Evolutionary conservation across 37 sponge, comb jelly and placozoan genomes (phyloP).

Genomic region (Chondrosia reniformis): DNA sequence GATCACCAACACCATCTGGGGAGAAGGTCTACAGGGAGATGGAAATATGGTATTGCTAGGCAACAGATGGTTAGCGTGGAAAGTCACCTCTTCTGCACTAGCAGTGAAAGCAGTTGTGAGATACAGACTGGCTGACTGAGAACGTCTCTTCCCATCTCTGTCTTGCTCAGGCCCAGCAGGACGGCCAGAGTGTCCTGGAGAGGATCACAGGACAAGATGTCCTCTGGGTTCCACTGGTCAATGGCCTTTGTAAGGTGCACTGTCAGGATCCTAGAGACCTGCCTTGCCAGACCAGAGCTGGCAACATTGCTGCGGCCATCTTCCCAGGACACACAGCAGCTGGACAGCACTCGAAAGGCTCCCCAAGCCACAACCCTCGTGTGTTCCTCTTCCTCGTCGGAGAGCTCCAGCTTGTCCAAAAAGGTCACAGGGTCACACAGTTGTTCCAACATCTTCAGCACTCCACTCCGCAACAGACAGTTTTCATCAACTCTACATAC

Average conservation of each 20-base stretch:
- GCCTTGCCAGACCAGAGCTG: conserved; percentile 77
- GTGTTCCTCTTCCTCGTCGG: conserved; percentile 35
- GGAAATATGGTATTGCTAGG: neutral
- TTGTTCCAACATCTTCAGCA: conserved; percentile 80
- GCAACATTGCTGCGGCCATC: conserved; percentile 23
- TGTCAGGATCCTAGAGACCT: conserved; percentile 82
- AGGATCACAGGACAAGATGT: conserved; percentile 75
- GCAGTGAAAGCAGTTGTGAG: conserved; percentile 81
- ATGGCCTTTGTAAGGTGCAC: conserved; percentile 88
- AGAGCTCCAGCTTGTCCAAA: conserved; percentile 15
- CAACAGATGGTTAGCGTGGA: neutral
- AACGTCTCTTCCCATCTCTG: conserved; percentile 79
- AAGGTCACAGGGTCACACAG: conserved; percentile 54
- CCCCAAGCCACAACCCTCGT: conserved; percentile 83
- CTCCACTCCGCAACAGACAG: conserved; percentile 79
- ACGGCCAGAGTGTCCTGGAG: conserved; percentile 90
- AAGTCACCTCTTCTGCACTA: conserved; percentile 75
- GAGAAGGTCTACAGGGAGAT: conserved; percentile 66
- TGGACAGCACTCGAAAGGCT: conserved; percentile 82
- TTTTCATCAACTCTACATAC: conserved; percentile 65
- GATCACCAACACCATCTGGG: conserved; percentile 85
- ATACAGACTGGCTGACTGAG: conserved; percentile 88
- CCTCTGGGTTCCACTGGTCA: conserved; percentile 44
- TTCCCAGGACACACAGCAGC: conserved; percentile 90
- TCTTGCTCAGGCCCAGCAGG: conserved; percentile 77